Conservation (phyloP, 92 coral and sea anemone genomes). For the Metridium senile region DNA sequence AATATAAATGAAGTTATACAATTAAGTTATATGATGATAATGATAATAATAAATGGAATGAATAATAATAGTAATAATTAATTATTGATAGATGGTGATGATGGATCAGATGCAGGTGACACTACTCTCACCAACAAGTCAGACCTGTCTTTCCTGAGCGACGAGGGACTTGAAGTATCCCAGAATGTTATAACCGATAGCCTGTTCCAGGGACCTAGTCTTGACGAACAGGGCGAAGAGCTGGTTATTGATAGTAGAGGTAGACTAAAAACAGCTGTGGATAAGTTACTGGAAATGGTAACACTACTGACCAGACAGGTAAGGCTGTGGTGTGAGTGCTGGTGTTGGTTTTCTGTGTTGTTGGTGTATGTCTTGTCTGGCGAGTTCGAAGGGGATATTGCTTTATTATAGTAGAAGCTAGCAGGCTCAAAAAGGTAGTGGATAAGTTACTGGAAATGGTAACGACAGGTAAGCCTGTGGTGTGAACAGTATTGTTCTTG, state of each 20-base stretch:
- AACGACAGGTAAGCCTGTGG: too few species aligned
- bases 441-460: too few species aligned
- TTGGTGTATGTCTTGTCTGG: too few species aligned
- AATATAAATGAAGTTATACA: too few species aligned
- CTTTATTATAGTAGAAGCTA: too few species aligned
- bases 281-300: slow-evolving; percentile 90
- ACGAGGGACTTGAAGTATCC: slow-evolving; percentile 96
- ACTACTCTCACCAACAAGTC: slow-evolving; percentile 82
- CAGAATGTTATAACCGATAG: slow-evolving; percentile 73
- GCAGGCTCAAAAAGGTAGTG: too few species aligned
- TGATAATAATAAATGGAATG: not conserved
- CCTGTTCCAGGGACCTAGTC: slow-evolving; percentile 90
- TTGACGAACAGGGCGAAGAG: slow-evolving; percentile 95
- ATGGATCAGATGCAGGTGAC: slow-evolving; percentile 69
- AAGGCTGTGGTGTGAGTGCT: too few species aligned
- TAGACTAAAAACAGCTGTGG: slow-evolving; percentile 82
- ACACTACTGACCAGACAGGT: slow-evolving; percentile 91
- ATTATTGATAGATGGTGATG: slow-evolving; percentile 14
- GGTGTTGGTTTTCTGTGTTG: too few species aligned
- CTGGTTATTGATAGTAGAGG: slow-evolving; percentile 82
- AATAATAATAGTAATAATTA: too few species aligned
- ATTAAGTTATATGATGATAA: too few species aligned
- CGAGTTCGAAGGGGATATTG: too few species aligned
- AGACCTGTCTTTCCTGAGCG: slow-evolving; percentile 84
- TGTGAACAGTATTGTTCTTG: too few species aligned